Conservation (phyloP, 2,113 vertebrate species). For the Podarcis muralis region DNA sequence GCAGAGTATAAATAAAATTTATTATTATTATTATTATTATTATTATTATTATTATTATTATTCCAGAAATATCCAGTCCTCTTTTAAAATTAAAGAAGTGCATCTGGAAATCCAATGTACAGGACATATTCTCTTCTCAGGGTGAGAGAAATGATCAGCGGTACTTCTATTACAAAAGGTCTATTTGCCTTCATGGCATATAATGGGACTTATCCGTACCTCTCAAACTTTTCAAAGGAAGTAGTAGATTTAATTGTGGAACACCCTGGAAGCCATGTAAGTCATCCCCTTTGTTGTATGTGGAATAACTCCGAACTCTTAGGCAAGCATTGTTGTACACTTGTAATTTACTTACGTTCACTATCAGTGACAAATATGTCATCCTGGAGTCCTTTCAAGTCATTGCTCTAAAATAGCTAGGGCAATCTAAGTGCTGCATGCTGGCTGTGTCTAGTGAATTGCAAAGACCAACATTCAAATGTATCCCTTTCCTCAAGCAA, state of each 20-base stretch:
- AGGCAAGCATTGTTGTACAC: background rate
- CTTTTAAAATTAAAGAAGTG: background rate
- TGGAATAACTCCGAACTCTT: background rate
- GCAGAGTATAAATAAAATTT: no score
- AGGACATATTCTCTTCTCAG: background rate
- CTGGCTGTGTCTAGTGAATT: conserved; percentile 17
- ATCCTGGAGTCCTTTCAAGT: conserved; percentile 22
- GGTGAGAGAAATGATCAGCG: background rate
- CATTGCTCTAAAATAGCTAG: conserved; percentile 11
- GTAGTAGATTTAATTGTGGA: background rate
- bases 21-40: no score
- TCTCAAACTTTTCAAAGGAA: background rate
- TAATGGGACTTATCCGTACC: background rate
- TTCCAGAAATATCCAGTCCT: background rate
- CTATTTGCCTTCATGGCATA: background rate
- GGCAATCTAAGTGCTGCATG: background rate
- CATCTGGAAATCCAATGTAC: background rate
- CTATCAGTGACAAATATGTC: conserved; percentile 18
- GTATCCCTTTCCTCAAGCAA: background rate
- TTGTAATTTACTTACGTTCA: conserved; percentile 38
- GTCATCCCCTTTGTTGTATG: background rate
- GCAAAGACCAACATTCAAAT: background rate
- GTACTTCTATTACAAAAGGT: background rate
- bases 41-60: background rate
- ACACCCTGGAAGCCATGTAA: background rate